Evolutionary conservation across 2,113 vertebrate genomes (phyloP).

Genomic region (Chaetorhynchus papuensis): DNA sequence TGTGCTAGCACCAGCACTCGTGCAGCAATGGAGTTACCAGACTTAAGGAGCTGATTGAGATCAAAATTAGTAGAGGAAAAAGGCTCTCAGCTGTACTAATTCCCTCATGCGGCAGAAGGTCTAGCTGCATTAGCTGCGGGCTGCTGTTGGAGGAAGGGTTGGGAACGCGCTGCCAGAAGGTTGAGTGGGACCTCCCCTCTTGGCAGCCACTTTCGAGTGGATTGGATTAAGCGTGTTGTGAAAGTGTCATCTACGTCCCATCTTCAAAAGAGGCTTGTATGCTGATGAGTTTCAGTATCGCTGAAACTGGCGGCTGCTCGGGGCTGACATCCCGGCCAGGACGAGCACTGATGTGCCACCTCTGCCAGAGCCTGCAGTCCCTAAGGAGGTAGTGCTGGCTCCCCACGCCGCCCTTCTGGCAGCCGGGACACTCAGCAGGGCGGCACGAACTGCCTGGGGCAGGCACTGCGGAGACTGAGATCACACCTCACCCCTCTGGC

Average conservation of each 20-base stretch:
- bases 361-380: background rate
- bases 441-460: rapidly evolving
- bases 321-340: background rate
- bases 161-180: background rate
- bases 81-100: background rate
- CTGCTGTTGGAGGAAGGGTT: background rate
- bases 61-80: background rate
- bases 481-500: background rate
- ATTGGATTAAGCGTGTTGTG: background rate
- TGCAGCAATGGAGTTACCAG: background rate
- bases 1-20: background rate
- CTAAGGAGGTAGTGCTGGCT: rapidly evolving
- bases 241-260: background rate
- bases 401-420: rapidly evolving
- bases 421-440: background rate
- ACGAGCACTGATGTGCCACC: background rate
- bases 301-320: background rate
- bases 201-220: background rate
- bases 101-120: background rate
- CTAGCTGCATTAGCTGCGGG: background rate
- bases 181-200: background rate
- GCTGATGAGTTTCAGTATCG: background rate
- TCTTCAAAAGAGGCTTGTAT: background rate
- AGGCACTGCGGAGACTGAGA: background rate
- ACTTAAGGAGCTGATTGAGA: background rate